phyloP scores from a whole-genome alignment of 2,888 invertebrate species.

The Netelia virgata region DNA sequence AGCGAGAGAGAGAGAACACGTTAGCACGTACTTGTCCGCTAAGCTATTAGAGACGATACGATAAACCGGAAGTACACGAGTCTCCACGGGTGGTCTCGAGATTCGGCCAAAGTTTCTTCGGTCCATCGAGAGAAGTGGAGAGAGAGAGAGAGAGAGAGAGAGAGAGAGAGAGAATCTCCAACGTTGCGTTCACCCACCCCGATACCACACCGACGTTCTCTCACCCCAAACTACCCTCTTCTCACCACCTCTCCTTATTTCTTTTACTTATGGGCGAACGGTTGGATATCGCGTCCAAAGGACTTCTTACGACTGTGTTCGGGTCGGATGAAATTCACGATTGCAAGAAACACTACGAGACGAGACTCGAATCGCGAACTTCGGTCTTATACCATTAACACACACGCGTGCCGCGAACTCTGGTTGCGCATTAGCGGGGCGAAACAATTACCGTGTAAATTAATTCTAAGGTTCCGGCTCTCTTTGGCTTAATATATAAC shows the following conservation, averaged over 20 bases:
- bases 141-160: no score
- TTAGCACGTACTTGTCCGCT: slow-evolving; percentile 57
- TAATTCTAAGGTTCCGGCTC: slow-evolving; percentile 27
- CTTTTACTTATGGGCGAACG: neutral
- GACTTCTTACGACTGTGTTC: slow-evolving; percentile 46
- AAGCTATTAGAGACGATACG: slow-evolving; percentile 65
- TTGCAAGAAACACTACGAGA: slow-evolving; percentile 38
- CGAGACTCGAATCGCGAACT: slow-evolving; percentile 48
- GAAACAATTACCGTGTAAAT: slow-evolving; percentile 52
- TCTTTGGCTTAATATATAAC: neutral
- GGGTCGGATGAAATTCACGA: slow-evolving; percentile 20
- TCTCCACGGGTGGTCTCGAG: slow-evolving; percentile 46
- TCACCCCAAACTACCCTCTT: neutral
- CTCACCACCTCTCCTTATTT: neutral
- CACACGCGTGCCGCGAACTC: slow-evolving; percentile 22
- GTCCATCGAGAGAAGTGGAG: slow-evolving; percentile 44
- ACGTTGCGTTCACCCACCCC: neutral
- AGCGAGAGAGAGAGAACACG: slow-evolving; percentile 6
- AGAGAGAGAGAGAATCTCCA: neutral
- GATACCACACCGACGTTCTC: neutral
- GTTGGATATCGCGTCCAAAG: slow-evolving; percentile 23
- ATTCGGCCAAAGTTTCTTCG: slow-evolving; percentile 65
- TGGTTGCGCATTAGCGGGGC: slow-evolving; percentile 15
- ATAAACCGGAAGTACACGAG: slow-evolving; percentile 63
- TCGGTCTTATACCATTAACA: slow-evolving; percentile 1